Conservation (phyloP, 2,113 vertebrate genomes). For the Guaruba guarouba region DNA sequence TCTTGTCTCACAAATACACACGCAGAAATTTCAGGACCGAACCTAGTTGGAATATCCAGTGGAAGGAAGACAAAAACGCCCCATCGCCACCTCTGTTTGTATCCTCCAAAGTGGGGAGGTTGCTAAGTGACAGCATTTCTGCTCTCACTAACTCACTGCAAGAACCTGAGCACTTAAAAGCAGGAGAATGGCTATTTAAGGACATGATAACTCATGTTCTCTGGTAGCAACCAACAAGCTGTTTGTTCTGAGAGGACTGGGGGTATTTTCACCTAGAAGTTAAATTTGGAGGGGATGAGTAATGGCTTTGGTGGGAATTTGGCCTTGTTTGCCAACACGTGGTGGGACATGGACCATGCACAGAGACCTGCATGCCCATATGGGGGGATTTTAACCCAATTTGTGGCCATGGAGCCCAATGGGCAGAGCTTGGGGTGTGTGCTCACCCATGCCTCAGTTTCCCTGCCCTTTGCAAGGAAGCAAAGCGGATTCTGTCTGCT, state of each 20-base stretch:
- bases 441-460: neutral
- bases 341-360: accelerated
- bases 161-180: neutral
- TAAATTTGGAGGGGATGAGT: neutral
- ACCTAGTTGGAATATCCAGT: neutral
- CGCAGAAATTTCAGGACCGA: neutral
- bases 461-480: neutral
- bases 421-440: neutral
- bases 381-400: accelerated
- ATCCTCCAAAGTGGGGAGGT: neutral
- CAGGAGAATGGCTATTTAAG: neutral
- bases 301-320: neutral
- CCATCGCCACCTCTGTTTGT: neutral
- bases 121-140: conserved; percentile 26
- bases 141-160: neutral
- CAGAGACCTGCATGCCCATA: accelerated
- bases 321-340: neutral
- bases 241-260: neutral
- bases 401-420: accelerated
- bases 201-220: neutral
- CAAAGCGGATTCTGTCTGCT: neutral
- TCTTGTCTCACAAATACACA: neutral
- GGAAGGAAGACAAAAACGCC: neutral
- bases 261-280: neutral
- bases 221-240: neutral